Evolutionary conservation across 2,888 invertebrate species (phyloP), one percentile per base, ranked within the genome.

Genomic region (Tryphoninae sp.): DNA sequence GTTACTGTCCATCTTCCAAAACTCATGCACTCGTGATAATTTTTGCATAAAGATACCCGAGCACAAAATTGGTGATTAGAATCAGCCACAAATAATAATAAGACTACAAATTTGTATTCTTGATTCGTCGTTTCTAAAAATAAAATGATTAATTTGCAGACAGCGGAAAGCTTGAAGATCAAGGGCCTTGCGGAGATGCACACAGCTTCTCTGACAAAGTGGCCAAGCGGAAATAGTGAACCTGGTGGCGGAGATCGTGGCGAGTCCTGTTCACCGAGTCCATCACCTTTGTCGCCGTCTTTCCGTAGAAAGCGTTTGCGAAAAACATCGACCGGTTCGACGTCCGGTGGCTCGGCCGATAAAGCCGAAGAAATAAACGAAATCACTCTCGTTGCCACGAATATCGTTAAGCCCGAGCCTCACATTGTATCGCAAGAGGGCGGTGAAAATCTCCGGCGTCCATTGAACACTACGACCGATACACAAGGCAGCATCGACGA

Each of bases 101-200:
- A 33, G 0, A 33, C 33, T 1, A 6, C 45, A 9, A 45, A 45
- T 11, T 45, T 45, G 9, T 45, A 45, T 45, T 9, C 13, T 13
- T 45, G 22, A 59, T 40, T 45, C 26, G 19, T 65, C n/a, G 59
- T 58, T n/a, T 42, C 11, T 42, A 45, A 59, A 51, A 2, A 16
- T 61, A 11, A 51, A 68, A 53, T 1, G n/a, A 33, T 61, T 65
- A 58, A 13, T 26, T 92, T 95, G 81, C 95, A 97, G 94, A 97
- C 97, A 33, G 97, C 97, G 1, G 96, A 97, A 91, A 95, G 96
- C 91, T 93, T 97, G 69, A 97, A 97, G 93, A 96, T 97, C 78
- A 97, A 97, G 92, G 97, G 97, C 19, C 93, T 97, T 61, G 97
- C 97, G 13, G 97, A 97, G 91, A 97, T 97, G 94, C 96, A 96